Evolutionary conservation across 2,888 invertebrate genomes (phyloP).

Genomic region (Drosophila flavopinicola): DNA sequence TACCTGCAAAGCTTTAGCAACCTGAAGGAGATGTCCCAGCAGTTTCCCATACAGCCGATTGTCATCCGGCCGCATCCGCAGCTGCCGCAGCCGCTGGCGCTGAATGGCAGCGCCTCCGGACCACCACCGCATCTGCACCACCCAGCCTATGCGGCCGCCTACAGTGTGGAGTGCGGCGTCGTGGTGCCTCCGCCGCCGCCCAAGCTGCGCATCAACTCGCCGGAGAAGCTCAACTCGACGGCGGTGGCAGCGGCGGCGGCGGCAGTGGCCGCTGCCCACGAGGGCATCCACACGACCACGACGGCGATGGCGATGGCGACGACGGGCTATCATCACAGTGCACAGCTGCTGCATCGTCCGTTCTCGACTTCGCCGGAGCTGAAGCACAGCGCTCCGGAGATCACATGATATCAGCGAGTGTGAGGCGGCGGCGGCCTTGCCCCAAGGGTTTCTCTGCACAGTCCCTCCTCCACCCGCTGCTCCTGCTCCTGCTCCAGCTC

Average conservation of each 20-base stretch:
- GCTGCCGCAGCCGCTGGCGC: slow-evolving; percentile 79
- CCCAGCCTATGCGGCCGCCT: slow-evolving; percentile 75
- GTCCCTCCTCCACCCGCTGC: slow-evolving; percentile 4
- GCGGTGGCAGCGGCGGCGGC: slow-evolving; percentile 68
- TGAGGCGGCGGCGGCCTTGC: slow-evolving; percentile 44
- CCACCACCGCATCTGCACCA: slow-evolving; percentile 69
- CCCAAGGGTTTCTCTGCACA: slow-evolving; percentile 46
- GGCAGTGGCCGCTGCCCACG: slow-evolving; percentile 44
- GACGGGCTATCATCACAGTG: slow-evolving; percentile 74
- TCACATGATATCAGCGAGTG: slow-evolving; percentile 82
- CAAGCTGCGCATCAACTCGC: slow-evolving; percentile 84
- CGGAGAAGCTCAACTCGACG: slow-evolving; percentile 84
- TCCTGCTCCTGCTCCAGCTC: background rate
- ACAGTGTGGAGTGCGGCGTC: slow-evolving; percentile 68
- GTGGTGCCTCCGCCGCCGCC: slow-evolving; percentile 71
- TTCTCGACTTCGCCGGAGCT: slow-evolving; percentile 84
- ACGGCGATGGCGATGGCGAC: slow-evolving; percentile 60
- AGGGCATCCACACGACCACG: slow-evolving; percentile 47
- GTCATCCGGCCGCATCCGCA: slow-evolving; percentile 84
- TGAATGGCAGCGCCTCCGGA: slow-evolving; percentile 74
- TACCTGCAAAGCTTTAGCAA: slow-evolving; percentile 84
- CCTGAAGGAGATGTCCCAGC: slow-evolving; percentile 84
- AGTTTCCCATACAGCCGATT: slow-evolving; percentile 84
- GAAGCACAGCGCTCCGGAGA: slow-evolving; percentile 80
- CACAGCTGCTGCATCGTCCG: slow-evolving; percentile 83